phyloP scores from a whole-genome alignment of 2,797 vertebrate genomes.

The Mus minutoides region DNA sequence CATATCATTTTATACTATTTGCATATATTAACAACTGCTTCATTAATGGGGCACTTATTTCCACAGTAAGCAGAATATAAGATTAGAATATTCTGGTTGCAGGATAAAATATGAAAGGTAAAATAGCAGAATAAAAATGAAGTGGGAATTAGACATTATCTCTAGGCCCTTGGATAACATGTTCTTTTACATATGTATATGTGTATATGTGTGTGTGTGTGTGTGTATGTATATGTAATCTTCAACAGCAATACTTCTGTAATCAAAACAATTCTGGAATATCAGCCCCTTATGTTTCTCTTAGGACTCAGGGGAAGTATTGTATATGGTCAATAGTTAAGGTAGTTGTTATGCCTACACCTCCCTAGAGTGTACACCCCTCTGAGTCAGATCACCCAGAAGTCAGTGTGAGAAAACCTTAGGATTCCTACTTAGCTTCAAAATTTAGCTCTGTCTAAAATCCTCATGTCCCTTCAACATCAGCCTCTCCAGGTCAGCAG shows the following conservation, averaged over 20 bases:
- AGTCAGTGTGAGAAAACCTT: neutral
- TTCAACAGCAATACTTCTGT: neutral
- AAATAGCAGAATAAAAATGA: slow-evolving; percentile 27
- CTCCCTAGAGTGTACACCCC: neutral
- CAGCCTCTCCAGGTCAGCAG: neutral
- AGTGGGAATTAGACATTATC: neutral
- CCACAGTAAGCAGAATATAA: neutral
- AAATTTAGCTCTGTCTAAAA: too few species aligned
- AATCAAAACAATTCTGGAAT: neutral
- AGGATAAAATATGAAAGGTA: neutral
- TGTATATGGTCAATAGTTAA: neutral
- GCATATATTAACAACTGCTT: slow-evolving; percentile 8
- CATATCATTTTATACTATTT: slow-evolving; percentile 26
- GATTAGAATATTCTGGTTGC: neutral
- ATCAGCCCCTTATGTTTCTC: neutral
- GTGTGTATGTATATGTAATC: neutral
- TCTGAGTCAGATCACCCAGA: neutral
- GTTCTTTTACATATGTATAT: neutral
- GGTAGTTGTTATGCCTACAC: neutral
- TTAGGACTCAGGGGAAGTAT: neutral
- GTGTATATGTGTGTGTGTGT: neutral
- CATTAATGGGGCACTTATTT: neutral
- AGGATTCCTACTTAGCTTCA: neutral
- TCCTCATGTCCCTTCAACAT: neutral
- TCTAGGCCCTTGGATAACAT: slow-evolving; percentile 3